phyloP scores from a whole-genome alignment of 2,113 vertebrate species.

The Periophthalmodon schlosseri region DNA sequence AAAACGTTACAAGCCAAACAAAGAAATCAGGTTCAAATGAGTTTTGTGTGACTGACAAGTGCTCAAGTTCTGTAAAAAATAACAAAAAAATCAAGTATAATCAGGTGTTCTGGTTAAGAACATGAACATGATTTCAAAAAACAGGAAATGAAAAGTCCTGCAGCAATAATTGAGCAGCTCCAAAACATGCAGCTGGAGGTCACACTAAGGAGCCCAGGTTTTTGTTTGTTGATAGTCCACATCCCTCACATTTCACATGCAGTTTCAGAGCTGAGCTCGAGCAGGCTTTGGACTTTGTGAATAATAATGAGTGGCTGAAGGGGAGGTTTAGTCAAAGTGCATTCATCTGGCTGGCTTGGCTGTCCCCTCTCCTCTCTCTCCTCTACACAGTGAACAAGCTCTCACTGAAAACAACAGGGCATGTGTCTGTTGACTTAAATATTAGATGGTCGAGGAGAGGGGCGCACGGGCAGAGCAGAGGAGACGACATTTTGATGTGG shows the following conservation, averaged over 20 bases:
- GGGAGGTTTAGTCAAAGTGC: conserved; percentile 68
- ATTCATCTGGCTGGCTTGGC: conserved; percentile 60
- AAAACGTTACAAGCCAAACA: too few relatives aligned
- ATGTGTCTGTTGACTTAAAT: conserved; percentile 56
- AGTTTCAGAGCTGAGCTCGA: conserved; percentile 40
- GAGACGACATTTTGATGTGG: conserved; percentile 45
- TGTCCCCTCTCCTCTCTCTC: conserved; percentile 32
- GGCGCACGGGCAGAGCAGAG: conserved; percentile 31
- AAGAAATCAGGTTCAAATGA: too few relatives aligned
- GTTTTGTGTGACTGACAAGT: not conserved
- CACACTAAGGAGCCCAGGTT: conserved; percentile 22
- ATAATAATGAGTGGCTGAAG: conserved; percentile 72
- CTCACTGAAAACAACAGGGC: conserved; percentile 49
- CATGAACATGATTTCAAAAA: not conserved
- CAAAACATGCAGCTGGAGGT: not conserved
- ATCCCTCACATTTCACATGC: conserved; percentile 46
- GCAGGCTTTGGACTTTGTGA: conserved; percentile 57
- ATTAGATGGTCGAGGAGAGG: conserved; percentile 61
- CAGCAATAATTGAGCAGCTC: not conserved
- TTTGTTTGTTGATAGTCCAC: conserved; percentile 41
- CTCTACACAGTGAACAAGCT: conserved; percentile 17
- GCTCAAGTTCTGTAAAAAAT: not conserved
- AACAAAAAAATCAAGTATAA: not conserved
- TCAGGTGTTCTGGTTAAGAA: not conserved
- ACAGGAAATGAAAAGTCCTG: not conserved